Evolutionary conservation across 2,888 invertebrate genomes (phyloP).

Genomic region (Apamea monoglypha): DNA sequence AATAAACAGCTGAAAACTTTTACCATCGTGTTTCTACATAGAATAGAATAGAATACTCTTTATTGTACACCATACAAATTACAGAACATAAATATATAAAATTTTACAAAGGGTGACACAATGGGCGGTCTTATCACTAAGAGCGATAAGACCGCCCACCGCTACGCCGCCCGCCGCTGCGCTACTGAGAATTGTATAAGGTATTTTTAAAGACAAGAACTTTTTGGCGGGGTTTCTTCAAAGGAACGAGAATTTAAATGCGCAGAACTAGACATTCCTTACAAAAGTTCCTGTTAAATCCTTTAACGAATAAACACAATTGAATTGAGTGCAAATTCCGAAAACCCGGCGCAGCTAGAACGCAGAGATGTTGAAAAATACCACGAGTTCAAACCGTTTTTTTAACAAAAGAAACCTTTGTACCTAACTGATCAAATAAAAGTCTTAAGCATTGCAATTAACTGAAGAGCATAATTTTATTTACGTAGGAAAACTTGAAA

Average conservation of each 20-base stretch:
- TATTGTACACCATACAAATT: too few species aligned
- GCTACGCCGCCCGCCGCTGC: too few species aligned
- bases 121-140: too few species aligned
- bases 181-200: not conserved
- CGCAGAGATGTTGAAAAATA: slow-evolving; percentile 33
- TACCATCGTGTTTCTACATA: slow-evolving; percentile 1
- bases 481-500: not conserved
- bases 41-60: too few species aligned
- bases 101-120: too few species aligned
- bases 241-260: slow-evolving; percentile 14
- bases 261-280: slow-evolving; percentile 10
- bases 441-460: not conserved
- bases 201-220: slow-evolving; percentile 3
- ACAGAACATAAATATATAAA: too few species aligned
- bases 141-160: too few species aligned
- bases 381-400: slow-evolving; percentile 40
- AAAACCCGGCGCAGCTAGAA: not conserved
- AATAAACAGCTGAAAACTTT: slow-evolving; percentile 23
- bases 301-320: slow-evolving; percentile 17
- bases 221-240: slow-evolving; percentile 1
- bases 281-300: not conserved
- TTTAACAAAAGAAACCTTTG: not conserved
- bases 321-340: slow-evolving; percentile 9
- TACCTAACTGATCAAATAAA: not conserved
- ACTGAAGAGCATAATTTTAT: not conserved